Percentiles rank a stretch among this genome's conserved stretches.
These are phyloP conservation scores for Penaeus chinensis DNA, from an alignment of 1,140 invertebrate genomes.

Conservation along the genomic window DNA sequence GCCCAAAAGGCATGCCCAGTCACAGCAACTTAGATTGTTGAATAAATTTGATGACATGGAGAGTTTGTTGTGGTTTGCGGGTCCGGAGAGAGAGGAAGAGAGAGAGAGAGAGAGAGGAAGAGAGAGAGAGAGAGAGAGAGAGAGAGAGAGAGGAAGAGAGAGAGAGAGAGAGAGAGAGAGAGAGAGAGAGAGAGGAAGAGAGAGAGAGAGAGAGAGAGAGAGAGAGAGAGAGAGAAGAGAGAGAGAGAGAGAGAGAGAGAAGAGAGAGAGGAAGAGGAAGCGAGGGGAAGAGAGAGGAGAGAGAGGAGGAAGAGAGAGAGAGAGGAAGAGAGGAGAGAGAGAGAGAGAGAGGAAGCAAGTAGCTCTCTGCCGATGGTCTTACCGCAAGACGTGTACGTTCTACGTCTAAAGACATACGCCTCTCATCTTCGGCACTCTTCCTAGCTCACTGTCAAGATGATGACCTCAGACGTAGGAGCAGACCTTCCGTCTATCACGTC, in stretches of 20 bases:
- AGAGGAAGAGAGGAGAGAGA: neutral
- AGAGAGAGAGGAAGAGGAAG: neutral
- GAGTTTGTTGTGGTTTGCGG: too few species aligned
- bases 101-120: neutral
- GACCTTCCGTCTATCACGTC: too few species aligned
- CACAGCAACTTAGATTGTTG: too few species aligned
- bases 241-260: neutral
- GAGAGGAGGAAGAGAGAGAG: neutral
- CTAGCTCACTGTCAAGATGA: too few species aligned
- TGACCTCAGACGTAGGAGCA: too few species aligned
- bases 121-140: neutral
- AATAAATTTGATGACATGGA: too few species aligned
- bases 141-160: neutral
- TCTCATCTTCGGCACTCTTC: too few species aligned
- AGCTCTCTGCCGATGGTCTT: too few species aligned
- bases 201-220: slow-evolving; percentile 24
- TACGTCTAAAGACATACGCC: too few species aligned
- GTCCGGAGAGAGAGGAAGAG: neutral
- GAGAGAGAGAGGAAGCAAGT: neutral
- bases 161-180: neutral
- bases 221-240: slow-evolving; percentile 9
- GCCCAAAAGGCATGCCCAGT: too few species aligned
- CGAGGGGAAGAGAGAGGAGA: neutral
- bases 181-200: slow-evolving; percentile 21
- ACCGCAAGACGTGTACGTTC: too few species aligned